A percentile compares a stretch with the other conserved stretches of the same genome.
Evolutionary conservation across 1,140 invertebrate species (phyloP).

Genomic region (Andricus grossulariae): DNA sequence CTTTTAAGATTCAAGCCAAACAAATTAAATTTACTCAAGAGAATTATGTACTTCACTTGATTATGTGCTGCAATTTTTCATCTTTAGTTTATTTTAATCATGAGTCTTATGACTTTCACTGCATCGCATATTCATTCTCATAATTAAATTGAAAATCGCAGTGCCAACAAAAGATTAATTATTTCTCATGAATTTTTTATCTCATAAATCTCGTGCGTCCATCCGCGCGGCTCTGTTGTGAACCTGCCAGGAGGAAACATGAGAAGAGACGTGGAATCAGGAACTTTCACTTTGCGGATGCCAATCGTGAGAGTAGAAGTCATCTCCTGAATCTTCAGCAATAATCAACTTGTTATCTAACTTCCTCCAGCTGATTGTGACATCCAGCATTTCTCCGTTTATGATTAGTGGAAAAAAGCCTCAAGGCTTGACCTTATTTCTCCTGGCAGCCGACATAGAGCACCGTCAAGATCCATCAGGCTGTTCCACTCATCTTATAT

Average conservation of each 20-base stretch:
- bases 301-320: slow-evolving; percentile 22
- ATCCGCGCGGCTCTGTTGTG: slow-evolving; percentile 12
- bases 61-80: no score
- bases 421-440: not conserved
- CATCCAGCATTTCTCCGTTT: slow-evolving; percentile 14
- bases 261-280: slow-evolving; percentile 7
- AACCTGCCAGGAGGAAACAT: slow-evolving; percentile 11
- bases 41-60: no score
- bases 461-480: not conserved
- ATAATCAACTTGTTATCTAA: slow-evolving; percentile 29
- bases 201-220: not conserved
- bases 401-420: not conserved
- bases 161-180: not conserved
- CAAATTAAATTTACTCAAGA: no score
- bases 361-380: slow-evolving; percentile 8
- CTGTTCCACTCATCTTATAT: not conserved
- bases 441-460: not conserved
- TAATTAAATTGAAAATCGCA: no score
- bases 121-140: no score
- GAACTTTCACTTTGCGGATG: slow-evolving; percentile 29
- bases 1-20: no score
- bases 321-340: not conserved
- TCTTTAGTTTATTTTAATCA: no score
- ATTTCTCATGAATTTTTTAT: not conserved
- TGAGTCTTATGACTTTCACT: no score